These are phyloP conservation scores for Crenuchus spilurus DNA, from an alignment of 2,797 vertebrate species.

Conservation along the genomic window DNA sequence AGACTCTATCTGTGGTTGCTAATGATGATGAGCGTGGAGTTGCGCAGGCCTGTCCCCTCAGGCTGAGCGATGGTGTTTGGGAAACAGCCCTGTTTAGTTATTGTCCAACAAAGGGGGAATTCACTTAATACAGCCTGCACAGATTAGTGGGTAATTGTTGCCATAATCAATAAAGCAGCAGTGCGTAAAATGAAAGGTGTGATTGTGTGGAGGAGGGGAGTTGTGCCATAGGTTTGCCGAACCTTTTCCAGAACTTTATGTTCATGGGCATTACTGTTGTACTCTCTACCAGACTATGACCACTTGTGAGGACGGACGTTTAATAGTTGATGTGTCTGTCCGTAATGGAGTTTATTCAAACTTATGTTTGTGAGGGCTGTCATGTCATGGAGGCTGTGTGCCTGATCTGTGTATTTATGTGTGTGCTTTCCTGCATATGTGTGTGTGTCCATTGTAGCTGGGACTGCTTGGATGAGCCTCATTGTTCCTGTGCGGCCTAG, in stretches of 20 bases:
- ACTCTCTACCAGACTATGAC: constrained; percentile 37
- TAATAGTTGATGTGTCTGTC: constrained; percentile 35
- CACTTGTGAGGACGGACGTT: background rate
- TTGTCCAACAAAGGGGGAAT: constrained; percentile 85
- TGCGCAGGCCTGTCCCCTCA: constrained; percentile 75
- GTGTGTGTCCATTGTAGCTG: constrained; percentile 56
- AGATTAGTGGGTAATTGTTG: constrained; percentile 87
- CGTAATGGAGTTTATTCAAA: constrained; percentile 36
- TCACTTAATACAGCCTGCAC: constrained; percentile 81
- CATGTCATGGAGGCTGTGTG: constrained; percentile 46
- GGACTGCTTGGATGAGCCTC: constrained; percentile 78
- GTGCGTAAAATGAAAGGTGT: constrained; percentile 83
- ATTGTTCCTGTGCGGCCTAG: constrained; percentile 81
- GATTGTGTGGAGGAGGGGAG: constrained; percentile 66
- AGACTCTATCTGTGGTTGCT: constrained; percentile 75
- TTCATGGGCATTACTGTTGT: constrained; percentile 54
- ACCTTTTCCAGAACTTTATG: constrained; percentile 58
- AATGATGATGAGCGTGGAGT: constrained; percentile 79
- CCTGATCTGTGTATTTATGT: constrained; percentile 59
- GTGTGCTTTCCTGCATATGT: constrained; percentile 41
- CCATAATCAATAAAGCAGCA: constrained; percentile 85
- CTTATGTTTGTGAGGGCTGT: constrained; percentile 48
- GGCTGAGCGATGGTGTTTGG: constrained; percentile 76
- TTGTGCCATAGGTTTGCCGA: constrained; percentile 51
- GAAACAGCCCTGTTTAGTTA: constrained; percentile 83